These are phyloP conservation scores for Melanotaenia trifasciata DNA, from an alignment of 2,797 vertebrate genomes.

Conservation along the genomic window DNA sequence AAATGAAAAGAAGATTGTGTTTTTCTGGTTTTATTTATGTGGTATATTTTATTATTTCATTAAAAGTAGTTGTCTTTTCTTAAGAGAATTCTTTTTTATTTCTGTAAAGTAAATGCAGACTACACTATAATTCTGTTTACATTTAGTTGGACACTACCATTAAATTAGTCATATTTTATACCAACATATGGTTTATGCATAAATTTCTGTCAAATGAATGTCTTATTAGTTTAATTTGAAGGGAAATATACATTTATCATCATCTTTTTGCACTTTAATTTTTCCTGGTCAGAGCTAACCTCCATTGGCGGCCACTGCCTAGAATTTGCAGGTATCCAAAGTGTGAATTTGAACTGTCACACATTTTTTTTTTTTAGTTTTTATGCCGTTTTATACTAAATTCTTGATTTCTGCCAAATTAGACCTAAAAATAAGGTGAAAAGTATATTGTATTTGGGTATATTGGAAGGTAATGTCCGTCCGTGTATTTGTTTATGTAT, in stretches of 20 bases:
- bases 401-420: not conserved
- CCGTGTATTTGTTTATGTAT: not conserved
- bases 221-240: not conserved
- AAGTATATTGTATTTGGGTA: no score
- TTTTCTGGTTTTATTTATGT: conserved; percentile 21
- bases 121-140: not conserved
- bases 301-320: not conserved
- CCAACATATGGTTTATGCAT: not conserved
- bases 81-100: not conserved
- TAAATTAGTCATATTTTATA: not conserved
- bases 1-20: conserved; percentile 5
- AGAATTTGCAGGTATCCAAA: not conserved
- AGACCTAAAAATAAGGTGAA: not conserved
- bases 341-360: not conserved
- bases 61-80: not conserved
- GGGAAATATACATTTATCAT: not conserved
- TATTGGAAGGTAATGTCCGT: not conserved
- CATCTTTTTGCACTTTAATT: not conserved
- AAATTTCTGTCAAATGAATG: not conserved
- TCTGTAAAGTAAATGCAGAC: not conserved
- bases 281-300: not conserved
- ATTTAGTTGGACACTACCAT: not conserved
- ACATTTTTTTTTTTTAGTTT: not conserved
- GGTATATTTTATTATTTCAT: not conserved
- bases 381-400: not conserved